Percentiles rank a stretch among this genome's conserved stretches.
phyloP scores from a whole-genome alignment of 2,888 invertebrate species.

The Stenotaenia linearis region DNA sequence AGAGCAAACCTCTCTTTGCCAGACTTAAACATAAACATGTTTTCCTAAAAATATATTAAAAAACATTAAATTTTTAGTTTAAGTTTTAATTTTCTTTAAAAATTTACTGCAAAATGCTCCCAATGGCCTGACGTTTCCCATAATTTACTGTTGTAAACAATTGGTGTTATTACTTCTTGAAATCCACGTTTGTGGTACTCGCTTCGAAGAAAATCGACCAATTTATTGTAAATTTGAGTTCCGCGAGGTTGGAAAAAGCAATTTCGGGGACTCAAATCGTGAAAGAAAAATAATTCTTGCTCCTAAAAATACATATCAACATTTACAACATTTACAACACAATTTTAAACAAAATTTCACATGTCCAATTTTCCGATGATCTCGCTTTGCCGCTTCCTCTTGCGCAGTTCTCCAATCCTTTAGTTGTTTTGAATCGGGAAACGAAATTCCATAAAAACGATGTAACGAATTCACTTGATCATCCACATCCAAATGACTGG shows the following conservation, averaged over 20 bases:
- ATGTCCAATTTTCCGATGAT: conserved; percentile 88
- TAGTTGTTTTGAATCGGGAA: conserved; percentile 89
- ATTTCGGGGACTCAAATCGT: conserved; percentile 94
- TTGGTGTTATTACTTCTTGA: conserved; percentile 90
- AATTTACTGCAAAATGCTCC: conserved; percentile 80
- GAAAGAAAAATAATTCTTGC: conserved; percentile 98
- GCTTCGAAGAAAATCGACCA: conserved; percentile 73
- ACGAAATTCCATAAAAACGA: conserved; percentile 92
- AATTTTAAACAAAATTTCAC: too few relatives aligned
- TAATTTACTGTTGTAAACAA: conserved; percentile 89
- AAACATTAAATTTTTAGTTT: background rate
- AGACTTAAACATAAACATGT: conserved; percentile 92
- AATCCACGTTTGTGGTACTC: conserved; percentile 90
- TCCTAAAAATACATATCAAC: conserved; percentile 57
- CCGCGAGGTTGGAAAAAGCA: conserved; percentile 98
- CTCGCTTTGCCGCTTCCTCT: conserved; percentile 93
- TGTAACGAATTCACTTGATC: conserved; percentile 89
- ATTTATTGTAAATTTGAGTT: conserved; percentile 90
- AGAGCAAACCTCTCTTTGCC: conserved; percentile 95
- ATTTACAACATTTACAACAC: too few relatives aligned
- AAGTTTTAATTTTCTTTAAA: background rate
- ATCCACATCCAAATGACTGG: conserved; percentile 96
- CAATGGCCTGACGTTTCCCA: conserved; percentile 97
- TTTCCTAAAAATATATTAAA: conserved; percentile 56
- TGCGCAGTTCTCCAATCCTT: conserved; percentile 97